Base-by-base conservation (phyloP, 1,140 invertebrate genomes). In the Aethina tumida region DNA sequence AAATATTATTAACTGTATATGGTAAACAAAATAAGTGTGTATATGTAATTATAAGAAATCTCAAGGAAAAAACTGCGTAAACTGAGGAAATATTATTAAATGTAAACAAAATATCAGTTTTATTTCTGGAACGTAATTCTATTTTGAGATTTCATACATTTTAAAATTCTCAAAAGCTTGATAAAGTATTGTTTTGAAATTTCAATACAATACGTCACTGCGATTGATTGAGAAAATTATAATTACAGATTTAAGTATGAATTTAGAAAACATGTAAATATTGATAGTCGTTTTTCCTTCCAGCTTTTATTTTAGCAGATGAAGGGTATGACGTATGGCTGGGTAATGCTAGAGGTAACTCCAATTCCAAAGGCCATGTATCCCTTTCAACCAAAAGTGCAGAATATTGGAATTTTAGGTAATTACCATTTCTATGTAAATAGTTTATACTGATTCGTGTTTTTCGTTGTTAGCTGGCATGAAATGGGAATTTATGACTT, bases 241-340 rank as follows among this genome's bases (percentile, higher is more conserved):
- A n/a, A n/a, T n/a, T 24, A 7, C n/a, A 24, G 22, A 24, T 24
- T 24, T 24, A 7, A 24, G 7, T 7, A 24, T n/a, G 22, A 24
- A 24, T 24, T 24, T 24, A 7, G n/a, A 7, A 24, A 7, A 24
- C n/a, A 7, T n/a, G n/a, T 24, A 7, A 24, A 7, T n/a, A n/a
- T n/a, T n/a, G n/a, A n/a, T n/a, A n/a, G 7, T n/a, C 28, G 13
- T 25, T 25, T 19, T 34, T 25, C 35, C 25, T 63, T 63, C 31
- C 43, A 79, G 81, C 56, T 4, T 83, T 77, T 45, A 59, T 79
- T 14, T 60, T 85, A 4, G 72, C 77, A 2, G 77, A 84, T 59
- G 59, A 63, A 36, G 82, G 82, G 13, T 89, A 75, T 46, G 84
- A 89, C 52, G 83, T 89, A 0, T 85, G 80, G 80, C 50, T 84